Evolutionary conservation across 2,888 invertebrate genomes (phyloP).

Genomic region (Apantesis nais): DNA sequence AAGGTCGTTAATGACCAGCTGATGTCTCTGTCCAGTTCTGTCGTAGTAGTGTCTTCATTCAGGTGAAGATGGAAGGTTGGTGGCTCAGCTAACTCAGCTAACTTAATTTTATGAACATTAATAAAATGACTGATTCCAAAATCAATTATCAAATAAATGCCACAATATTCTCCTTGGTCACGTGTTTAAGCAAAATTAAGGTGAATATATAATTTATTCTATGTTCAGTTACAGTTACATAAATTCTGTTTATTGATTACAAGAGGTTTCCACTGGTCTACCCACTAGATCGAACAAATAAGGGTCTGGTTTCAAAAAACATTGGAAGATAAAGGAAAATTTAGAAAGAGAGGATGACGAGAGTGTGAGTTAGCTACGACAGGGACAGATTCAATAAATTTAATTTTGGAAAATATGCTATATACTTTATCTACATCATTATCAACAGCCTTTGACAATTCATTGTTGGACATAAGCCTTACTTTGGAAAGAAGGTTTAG

Average conservation of each 20-base stretch:
- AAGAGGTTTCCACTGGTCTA: neutral
- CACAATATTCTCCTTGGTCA: neutral
- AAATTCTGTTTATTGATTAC: neutral
- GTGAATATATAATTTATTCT: neutral
- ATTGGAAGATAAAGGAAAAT: neutral
- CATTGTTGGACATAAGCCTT: too few species aligned
- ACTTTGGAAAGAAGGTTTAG: too few species aligned
- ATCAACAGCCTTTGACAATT: too few species aligned
- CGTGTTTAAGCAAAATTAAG: neutral
- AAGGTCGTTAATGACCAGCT: too few species aligned
- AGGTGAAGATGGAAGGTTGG: neutral
- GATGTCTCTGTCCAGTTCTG: too few species aligned
- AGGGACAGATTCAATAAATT: neutral
- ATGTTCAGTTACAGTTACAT: neutral
- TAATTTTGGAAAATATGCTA: neutral
- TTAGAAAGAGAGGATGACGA: neutral
- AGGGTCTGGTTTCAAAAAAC: neutral
- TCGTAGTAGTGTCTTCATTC: neutral
- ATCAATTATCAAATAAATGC: neutral
- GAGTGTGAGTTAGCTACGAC: neutral
- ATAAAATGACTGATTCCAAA: neutral
- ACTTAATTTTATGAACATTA: neutral
- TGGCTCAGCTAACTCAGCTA: neutral
- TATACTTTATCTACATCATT: neutral
- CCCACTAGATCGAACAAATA: neutral